Percentiles rank a stretch among this genome's conserved stretches.
Conservation (phyloP, 2,113 vertebrate genomes). For the Nematolebias whitei region DNA sequence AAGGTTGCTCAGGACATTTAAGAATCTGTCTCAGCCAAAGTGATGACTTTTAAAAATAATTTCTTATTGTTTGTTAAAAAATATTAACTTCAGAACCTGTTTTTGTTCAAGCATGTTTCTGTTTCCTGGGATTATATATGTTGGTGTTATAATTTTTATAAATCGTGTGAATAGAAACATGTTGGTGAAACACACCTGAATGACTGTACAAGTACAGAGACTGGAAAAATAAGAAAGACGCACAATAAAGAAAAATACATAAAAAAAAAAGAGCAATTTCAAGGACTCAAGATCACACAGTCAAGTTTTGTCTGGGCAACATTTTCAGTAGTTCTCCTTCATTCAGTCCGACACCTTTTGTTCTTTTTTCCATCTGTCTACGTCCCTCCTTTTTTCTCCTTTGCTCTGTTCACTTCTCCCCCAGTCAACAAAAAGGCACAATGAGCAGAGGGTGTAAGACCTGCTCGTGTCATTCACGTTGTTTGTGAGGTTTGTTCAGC, state of each 20-base stretch:
- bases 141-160: constrained; percentile 15
- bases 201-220: constrained; percentile 3
- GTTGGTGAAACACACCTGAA: constrained; percentile 20
- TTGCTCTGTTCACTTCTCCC: neutral
- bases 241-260: neutral
- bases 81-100: neutral
- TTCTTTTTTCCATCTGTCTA: constrained; percentile 17
- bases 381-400: constrained; percentile 16
- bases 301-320: neutral
- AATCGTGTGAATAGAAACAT: neutral
- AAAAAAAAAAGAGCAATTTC: constrained; percentile 29
- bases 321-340: constrained; percentile 21
- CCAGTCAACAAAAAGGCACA: constrained; percentile 9
- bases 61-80: too few relatives aligned
- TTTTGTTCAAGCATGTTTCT: constrained; percentile 1
- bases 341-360: constrained; percentile 8
- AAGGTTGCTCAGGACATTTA: too few relatives aligned
- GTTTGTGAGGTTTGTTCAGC: constrained; percentile 10
- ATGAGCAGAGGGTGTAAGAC: neutral
- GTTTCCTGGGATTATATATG: constrained; percentile 3
- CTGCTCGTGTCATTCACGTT: constrained; percentile 7
- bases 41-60: too few relatives aligned
- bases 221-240: constrained; percentile 7
- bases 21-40: too few relatives aligned
- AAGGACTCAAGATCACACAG: constrained; percentile 34